Evolutionary conservation across 2,113 vertebrate genomes (phyloP).

Genomic region (Dromiciops gliroides): DNA sequence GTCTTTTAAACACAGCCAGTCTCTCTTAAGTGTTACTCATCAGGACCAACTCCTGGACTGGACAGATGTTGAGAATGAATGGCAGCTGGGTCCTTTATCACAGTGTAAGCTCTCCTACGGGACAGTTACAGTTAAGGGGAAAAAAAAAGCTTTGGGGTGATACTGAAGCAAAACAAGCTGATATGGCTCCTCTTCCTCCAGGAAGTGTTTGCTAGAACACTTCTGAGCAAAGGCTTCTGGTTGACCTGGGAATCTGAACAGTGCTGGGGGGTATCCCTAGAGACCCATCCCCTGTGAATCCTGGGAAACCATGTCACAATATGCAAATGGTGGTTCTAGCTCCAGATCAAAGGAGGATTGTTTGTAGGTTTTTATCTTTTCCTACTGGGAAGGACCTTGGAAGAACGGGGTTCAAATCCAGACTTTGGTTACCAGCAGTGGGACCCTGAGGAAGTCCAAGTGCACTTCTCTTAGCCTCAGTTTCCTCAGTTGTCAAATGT

Average conservation of each 20-base stretch:
- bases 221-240: background rate
- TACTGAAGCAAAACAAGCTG: background rate
- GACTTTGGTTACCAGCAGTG: background rate
- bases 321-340: background rate
- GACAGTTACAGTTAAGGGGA: background rate
- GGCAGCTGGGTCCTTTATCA: background rate
- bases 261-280: background rate
- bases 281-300: background rate
- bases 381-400: background rate
- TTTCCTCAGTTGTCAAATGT: background rate
- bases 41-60: background rate
- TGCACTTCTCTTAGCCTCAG: background rate
- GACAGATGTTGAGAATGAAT: background rate
- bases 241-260: background rate
- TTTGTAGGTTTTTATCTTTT: background rate
- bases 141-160: background rate
- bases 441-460: background rate
- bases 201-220: background rate
- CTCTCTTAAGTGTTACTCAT: conserved; percentile 19
- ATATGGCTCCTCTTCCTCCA: background rate
- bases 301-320: background rate
- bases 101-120: background rate
- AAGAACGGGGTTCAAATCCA: background rate
- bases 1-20: conserved; percentile 13
- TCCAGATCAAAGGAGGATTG: background rate